Evolutionary conservation across 2,113 vertebrate genomes (phyloP).

Genomic region (Bubalus kerabau): DNA sequence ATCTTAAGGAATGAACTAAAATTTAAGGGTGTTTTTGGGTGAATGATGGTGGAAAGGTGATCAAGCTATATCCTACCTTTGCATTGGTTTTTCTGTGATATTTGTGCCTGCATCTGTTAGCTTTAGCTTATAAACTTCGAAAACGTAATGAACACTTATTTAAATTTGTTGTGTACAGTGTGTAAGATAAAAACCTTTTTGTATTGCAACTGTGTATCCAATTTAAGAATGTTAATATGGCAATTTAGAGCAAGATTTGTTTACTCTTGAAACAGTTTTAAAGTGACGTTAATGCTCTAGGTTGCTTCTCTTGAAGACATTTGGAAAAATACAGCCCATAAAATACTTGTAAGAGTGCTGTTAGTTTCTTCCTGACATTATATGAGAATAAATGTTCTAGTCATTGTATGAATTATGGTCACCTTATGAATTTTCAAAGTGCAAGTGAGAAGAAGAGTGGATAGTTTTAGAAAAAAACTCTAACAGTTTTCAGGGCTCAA

Average conservation of each 20-base stretch:
- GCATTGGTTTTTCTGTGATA: constrained; percentile 13
- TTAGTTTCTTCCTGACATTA: constrained; percentile 26
- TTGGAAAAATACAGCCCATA: constrained; percentile 12
- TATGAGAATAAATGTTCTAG: constrained; percentile 35
- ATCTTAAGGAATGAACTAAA: background rate
- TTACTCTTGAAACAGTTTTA: constrained; percentile 27
- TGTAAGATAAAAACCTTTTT: constrained; percentile 13
- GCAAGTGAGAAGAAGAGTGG: background rate
- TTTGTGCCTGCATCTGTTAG: background rate
- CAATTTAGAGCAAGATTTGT: constrained; percentile 12
- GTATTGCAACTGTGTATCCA: background rate
- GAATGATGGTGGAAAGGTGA: background rate
- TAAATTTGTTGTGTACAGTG: background rate
- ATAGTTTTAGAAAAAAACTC: constrained; percentile 26
- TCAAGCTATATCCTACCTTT: constrained; percentile 10
- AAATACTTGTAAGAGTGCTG: constrained; percentile 12
- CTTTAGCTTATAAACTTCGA: constrained; percentile 5
- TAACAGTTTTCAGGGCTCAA: background rate
- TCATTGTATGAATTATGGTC: constrained; percentile 15
- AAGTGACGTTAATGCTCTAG: constrained; percentile 9
- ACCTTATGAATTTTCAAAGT: constrained; percentile 36
- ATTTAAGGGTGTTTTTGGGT: background rate
- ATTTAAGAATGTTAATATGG: background rate
- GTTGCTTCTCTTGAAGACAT: constrained; percentile 22
- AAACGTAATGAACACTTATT: background rate